Base-by-base conservation (phyloP, 2,888 invertebrate species). In the Amblyjoppa fuscipennis region DNA sequence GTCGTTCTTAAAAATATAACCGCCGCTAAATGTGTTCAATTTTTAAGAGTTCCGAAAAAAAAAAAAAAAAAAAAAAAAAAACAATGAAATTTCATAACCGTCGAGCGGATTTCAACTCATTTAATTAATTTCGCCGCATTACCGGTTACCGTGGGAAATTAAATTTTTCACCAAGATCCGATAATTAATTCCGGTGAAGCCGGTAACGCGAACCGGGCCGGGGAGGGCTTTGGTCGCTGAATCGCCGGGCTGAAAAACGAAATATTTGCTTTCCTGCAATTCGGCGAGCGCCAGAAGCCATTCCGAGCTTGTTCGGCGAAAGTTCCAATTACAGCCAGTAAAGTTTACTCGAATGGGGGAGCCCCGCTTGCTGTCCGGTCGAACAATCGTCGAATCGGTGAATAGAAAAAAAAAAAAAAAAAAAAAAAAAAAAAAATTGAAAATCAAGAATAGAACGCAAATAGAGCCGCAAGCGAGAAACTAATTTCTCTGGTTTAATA, bases 111-210 rank as follows among this genome's bases (percentile, higher is more conserved):
- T 34, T n/a, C 11, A 66, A 66, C 34, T 66, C 38, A 66, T 66
- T 66, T 66, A 31, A 66, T 66, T 66, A 66, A 66, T 66, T 66
- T 66, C 38, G 64, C 34, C 4, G 31, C 61, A 64, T 66, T 66
- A 66, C 64, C 56, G 20, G 64, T 31, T n/a, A 38, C 64, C n/a
- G 64, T 16, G n/a, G 38, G 64, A 66, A 66, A 66, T 66, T 31
- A 66, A 34, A 64, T 31, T 53, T 53, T 66, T n/a, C 31, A 66
- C 38, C 34, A 34, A 66, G 64, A 66, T 66, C 64, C 38, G 64
- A 66, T 66, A 66, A 66, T 66, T 66, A 66, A 34, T 66, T 66
- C 61, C 64, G 64, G 38, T 7, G 34, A n/a, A 34, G 34, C 64
- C 64, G 64, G 38, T 56, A 56, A 56, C 56, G 28, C 64, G 64